Percentiles rank a stretch among this genome's conserved stretches.
These are phyloP conservation scores for Metopolophium dirhodum DNA, from an alignment of 1,140 invertebrate genomes.

Conservation along the genomic window DNA sequence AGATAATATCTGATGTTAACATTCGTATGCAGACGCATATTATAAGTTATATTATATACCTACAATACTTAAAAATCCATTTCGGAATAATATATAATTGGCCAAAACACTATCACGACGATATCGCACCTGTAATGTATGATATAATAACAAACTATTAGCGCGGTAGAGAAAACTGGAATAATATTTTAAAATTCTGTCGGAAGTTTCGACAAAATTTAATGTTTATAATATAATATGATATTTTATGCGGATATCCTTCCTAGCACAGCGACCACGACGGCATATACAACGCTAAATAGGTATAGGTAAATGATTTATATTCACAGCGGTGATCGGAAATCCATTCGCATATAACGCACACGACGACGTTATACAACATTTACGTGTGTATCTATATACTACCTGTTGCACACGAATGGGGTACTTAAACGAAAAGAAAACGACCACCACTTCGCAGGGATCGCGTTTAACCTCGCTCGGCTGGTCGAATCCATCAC, in stretches of 20 bases:
- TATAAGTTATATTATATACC: background rate
- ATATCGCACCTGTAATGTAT: background rate
- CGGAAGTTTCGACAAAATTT: background rate
- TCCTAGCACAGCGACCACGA: background rate
- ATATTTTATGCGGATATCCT: no score
- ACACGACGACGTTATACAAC: background rate
- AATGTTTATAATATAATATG: background rate
- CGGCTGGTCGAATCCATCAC: no score
- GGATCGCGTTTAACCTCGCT: no score
- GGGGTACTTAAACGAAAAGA: background rate
- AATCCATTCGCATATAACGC: background rate
- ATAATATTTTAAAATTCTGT: background rate
- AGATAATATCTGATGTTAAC: no score
- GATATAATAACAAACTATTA: background rate
- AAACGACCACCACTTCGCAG: background rate
- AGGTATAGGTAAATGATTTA: background rate
- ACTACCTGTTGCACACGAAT: background rate
- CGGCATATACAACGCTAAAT: background rate
- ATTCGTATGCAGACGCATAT: no score
- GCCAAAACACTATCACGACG: background rate
- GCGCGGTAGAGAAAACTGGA: background rate
- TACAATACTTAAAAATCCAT: background rate
- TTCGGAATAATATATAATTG: background rate
- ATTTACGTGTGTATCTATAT: background rate
- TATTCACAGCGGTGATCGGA: background rate